phyloP scores from a whole-genome alignment of 2,888 invertebrate species.

The Drosophila barbarae region DNA sequence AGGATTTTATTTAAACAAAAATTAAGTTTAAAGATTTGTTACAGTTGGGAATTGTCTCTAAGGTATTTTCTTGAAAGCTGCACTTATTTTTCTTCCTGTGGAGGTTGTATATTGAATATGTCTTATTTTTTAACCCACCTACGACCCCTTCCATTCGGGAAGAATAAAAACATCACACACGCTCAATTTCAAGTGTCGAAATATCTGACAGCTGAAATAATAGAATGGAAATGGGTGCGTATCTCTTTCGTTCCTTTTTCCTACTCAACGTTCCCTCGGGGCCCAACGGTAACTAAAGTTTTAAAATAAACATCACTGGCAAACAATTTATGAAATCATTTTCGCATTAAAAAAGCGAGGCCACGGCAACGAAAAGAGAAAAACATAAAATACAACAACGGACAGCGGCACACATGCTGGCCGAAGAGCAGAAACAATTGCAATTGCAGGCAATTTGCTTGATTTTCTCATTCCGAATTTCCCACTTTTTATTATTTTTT shows the following conservation, averaged over 20 bases:
- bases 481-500: conserved; percentile 33
- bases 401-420: conserved; percentile 58
- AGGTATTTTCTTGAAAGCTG: background rate
- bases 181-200: conserved; percentile 71
- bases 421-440: conserved; percentile 47
- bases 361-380: conserved; percentile 13
- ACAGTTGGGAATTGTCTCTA: background rate
- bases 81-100: conserved; percentile 24
- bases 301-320: conserved; percentile 52
- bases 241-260: conserved; percentile 8
- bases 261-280: conserved; percentile 22
- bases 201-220: conserved; percentile 71
- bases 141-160: conserved; percentile 29
- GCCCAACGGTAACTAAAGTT: conserved; percentile 49
- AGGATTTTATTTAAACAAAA: background rate
- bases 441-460: conserved; percentile 60
- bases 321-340: conserved; percentile 56
- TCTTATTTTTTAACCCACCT: conserved; percentile 46
- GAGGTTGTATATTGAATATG: conserved; percentile 34
- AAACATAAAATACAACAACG: conserved; percentile 26
- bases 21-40: background rate
- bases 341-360: conserved; percentile 58
- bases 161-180: conserved; percentile 62
- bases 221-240: conserved; percentile 51
- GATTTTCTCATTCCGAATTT: conserved; percentile 43